phyloP scores from a whole-genome alignment of 2,888 invertebrate species.

The Chirona hameri region DNA sequence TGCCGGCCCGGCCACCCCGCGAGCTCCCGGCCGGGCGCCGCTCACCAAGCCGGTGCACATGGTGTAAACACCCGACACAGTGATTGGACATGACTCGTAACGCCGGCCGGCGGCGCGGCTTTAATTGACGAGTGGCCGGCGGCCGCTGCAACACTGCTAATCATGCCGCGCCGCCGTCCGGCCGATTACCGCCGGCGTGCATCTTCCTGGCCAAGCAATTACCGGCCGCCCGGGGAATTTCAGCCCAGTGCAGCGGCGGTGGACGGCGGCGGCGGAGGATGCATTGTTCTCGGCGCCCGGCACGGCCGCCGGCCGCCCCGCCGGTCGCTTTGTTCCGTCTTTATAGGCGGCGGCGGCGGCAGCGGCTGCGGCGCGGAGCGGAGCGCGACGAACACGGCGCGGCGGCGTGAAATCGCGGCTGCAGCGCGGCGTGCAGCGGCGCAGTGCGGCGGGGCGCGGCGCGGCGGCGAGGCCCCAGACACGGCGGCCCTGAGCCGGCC shows the following conservation, averaged over 20 bases:
- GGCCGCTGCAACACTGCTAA: background rate
- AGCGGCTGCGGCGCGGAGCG: background rate
- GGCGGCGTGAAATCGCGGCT: background rate
- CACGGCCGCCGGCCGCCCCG: background rate
- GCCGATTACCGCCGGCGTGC: background rate
- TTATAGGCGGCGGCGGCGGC: background rate
- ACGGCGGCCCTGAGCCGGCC: background rate
- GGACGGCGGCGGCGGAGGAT: too few relatives aligned
- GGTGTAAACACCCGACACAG: background rate
- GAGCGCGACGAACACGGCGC: too few relatives aligned
- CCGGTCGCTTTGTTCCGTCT: background rate
- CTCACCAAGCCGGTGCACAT: background rate
- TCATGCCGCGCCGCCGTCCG: background rate
- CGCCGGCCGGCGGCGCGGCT: background rate
- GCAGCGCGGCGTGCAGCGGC: background rate
- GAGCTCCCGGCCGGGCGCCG: background rate
- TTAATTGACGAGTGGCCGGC: background rate
- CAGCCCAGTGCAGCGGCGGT: background rate
- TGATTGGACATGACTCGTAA: conserved; percentile 5
- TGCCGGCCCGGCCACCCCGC: too few relatives aligned
- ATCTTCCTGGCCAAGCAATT: background rate
- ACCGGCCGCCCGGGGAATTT: background rate
- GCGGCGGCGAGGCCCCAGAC: background rate
- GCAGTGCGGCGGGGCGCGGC: background rate
- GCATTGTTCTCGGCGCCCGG: background rate